Evolutionary conservation across 2,113 vertebrate genomes (phyloP).

Genomic region (Suricata suricatta): DNA sequence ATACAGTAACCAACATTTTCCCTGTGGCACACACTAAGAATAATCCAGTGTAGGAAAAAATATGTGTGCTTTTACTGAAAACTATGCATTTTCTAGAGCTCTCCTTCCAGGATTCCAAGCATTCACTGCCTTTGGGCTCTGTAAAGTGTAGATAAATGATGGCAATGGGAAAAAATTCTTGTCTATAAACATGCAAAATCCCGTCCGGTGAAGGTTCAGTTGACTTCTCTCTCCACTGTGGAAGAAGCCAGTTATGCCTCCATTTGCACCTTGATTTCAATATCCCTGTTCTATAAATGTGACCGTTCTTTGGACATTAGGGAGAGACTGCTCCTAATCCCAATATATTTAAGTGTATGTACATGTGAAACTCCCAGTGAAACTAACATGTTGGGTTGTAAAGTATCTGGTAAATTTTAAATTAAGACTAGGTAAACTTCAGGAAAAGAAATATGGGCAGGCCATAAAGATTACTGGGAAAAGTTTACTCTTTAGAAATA

Average conservation of each 20-base stretch:
- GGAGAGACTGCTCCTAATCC: not conserved
- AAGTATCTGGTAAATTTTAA: not conserved
- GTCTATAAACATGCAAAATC: not conserved
- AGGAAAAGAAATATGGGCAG: constrained; percentile 1
- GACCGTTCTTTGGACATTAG: not conserved
- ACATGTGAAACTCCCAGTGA: not conserved
- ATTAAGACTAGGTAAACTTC: not conserved
- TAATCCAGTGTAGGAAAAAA: not conserved
- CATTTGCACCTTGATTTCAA: not conserved
- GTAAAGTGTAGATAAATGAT: not conserved
- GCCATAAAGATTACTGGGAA: not conserved
- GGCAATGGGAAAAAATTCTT: not conserved
- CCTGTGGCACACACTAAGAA: not conserved
- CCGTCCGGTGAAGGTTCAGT: not conserved
- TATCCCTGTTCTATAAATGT: not conserved
- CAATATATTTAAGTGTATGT: not conserved
- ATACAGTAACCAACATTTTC: not conserved
- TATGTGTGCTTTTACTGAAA: not conserved
- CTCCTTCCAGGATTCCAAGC: not conserved
- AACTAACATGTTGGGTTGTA: not conserved
- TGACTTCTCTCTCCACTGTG: not conserved
- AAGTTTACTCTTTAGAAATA: not conserved
- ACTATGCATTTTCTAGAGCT: not conserved
- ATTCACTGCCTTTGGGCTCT: not conserved
- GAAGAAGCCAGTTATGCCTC: not conserved